Conservation (phyloP, 2,113 vertebrate species). For the Poeciliopsis prolifica region DNA sequence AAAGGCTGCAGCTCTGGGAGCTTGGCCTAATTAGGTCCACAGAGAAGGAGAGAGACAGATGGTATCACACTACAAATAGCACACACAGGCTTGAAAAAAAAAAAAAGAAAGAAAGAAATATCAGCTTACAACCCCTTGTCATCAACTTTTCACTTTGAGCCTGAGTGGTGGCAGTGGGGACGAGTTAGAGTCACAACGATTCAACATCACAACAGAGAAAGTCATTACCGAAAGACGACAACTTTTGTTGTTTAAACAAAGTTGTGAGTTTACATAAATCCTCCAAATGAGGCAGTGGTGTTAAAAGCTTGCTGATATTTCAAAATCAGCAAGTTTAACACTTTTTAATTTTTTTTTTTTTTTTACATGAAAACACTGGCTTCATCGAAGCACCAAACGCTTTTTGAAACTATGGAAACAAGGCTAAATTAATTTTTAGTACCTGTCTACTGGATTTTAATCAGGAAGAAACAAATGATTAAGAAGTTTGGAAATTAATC, state of each 20-base stretch:
- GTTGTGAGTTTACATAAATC: not conserved
- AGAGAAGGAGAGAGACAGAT: constrained; percentile 61
- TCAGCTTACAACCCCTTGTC: constrained; percentile 65
- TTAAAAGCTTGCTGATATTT: too few relatives aligned
- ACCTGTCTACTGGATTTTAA: not conserved
- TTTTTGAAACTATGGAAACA: not conserved
- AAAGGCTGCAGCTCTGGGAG: constrained; percentile 97
- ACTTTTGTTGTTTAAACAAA: not conserved
- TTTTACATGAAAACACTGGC: not conserved
- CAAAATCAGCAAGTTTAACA: not conserved
- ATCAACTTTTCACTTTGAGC: constrained; percentile 33
- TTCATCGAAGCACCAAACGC: too few relatives aligned
- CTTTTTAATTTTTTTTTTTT: not conserved
- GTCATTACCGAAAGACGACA: not conserved
- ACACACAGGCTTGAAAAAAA: constrained; percentile 43
- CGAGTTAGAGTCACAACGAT: constrained; percentile 35
- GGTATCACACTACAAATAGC: constrained; percentile 77
- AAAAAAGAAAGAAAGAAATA: constrained; percentile 53
- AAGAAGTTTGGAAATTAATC: not conserved
- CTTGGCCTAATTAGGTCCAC: constrained; percentile 87
- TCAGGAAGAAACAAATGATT: not conserved
- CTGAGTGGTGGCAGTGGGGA: constrained; percentile 14
- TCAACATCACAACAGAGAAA: constrained; percentile 20
- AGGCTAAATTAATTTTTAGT: not conserved
- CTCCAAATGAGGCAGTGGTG: not conserved